Evolutionary conservation across 2,888 invertebrate genomes (phyloP).

Genomic region (Mycogona germanica): DNA sequence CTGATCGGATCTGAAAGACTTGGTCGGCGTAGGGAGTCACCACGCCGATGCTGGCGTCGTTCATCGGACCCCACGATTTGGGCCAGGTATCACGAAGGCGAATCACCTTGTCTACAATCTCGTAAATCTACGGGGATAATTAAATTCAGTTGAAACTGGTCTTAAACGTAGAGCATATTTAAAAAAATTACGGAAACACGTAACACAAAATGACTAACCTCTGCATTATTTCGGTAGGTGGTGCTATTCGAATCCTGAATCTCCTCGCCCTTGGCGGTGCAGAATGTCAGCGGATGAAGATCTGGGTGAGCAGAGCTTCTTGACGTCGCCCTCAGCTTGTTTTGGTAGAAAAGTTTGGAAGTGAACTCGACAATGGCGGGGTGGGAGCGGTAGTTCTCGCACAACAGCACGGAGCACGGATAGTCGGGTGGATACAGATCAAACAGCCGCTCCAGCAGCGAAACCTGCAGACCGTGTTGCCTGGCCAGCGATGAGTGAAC

Average conservation of each 20-base stretch:
- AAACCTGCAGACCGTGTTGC: conserved; percentile 40
- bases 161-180: not conserved
- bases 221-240: conserved; percentile 67
- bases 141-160: not conserved
- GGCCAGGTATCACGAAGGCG: conserved; percentile 64
- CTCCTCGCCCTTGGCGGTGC: conserved; percentile 65
- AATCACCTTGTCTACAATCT: conserved; percentile 59
- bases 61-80: conserved; percentile 50
- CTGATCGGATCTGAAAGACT: conserved; percentile 52
- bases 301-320: conserved; percentile 55
- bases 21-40: conserved; percentile 75
- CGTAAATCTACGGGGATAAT: conserved; percentile 43
- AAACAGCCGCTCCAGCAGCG: conserved; percentile 62
- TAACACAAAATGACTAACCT: conserved; percentile 39
- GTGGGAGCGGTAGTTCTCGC: conserved; percentile 73
- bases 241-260: conserved; percentile 58
- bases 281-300: conserved; percentile 63
- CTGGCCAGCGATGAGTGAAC: conserved; percentile 49
- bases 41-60: conserved; percentile 66
- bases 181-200: not conserved
- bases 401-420: conserved; percentile 63
- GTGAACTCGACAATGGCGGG: conserved; percentile 68
- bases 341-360: conserved; percentile 67
- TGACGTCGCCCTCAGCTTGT: conserved; percentile 57
- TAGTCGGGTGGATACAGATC: conserved; percentile 58